Conservation (phyloP, 2,797 vertebrate species). For the Anableps anableps region DNA sequence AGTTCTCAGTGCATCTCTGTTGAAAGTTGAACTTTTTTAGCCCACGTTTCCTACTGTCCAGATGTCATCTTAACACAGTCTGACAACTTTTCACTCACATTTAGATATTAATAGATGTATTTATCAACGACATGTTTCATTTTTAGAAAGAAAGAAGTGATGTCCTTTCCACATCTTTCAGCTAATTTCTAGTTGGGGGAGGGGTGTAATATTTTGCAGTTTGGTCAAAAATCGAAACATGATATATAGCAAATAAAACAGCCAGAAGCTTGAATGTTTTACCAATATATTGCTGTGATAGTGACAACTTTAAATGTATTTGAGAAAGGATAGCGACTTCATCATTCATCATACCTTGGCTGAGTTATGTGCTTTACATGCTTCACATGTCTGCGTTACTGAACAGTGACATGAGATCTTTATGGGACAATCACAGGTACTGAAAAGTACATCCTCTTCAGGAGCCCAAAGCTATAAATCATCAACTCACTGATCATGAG, state of each 20-base stretch:
- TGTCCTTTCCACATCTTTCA: neutral
- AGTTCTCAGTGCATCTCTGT: neutral
- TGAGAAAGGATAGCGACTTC: constrained; percentile 36
- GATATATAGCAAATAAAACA: neutral
- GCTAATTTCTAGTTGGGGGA: neutral
- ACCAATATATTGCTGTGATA: too few species aligned
- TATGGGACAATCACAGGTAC: constrained; percentile 66
- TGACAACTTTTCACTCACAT: neutral
- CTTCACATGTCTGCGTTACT: constrained; percentile 63
- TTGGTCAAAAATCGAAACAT: neutral
- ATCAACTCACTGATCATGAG: constrained; percentile 58
- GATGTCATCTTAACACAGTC: too few species aligned
- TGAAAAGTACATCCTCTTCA: constrained; percentile 61
- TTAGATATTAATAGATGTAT: neutral
- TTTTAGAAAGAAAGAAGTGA: neutral
- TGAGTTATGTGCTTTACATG: constrained; percentile 49
- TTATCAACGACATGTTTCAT: neutral
- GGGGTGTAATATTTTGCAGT: neutral
- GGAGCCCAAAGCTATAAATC: constrained; percentile 61
- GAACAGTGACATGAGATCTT: constrained; percentile 60
- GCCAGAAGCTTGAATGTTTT: too few species aligned
- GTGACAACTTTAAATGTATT: constrained; percentile 44
- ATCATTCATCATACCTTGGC: constrained; percentile 56
- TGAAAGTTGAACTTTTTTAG: neutral
- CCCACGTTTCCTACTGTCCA: neutral